Base-by-base conservation (phyloP, 2,888 invertebrate genomes). In the Thecocarcelia acutangulata region DNA sequence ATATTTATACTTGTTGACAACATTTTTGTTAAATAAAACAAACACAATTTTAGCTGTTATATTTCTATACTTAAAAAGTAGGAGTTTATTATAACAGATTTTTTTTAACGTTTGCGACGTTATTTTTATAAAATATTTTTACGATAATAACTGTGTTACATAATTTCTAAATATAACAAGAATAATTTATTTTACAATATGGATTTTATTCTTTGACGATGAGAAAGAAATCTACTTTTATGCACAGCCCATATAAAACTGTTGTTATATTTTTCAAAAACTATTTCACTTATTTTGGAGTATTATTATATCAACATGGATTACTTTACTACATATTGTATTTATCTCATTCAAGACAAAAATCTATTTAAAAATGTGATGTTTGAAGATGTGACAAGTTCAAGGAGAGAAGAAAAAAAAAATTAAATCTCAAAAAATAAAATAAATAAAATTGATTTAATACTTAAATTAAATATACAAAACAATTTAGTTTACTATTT, bases 171-270 rank as follows among this genome's bases (percentile, higher is more conserved):
- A 58, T 11, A 13, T 33, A 63, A 50, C n/a, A 24, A 24, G 59
- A 17, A 28, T 52, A 19, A 52, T 46, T 56, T 24, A 21, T 46
- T 48, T 66, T 74, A 66, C 48, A 46, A 46, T 59, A 40, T 8
- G 13, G 15, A 42, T 28, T 13, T 40, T 9, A 4, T 11, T 37
- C 33, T 28, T 24, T 54, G 54, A 63, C 21, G 5, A 40, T 21
- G 40, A 50, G 59, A 15, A 42, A 44, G 46, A 76, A 37, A 66
- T 24, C 33, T 66, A 80, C 37, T 24, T 50, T 61, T 68, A 81
- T 48, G 54, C 68, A 77, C 68, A 73, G 68, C 70, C 64, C 28
- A 54, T 54, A 64, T n/a, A 75, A 66, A 80, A 69, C 70, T 80
- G 70, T 50, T 58, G 6, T 42, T 54, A 44, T 33, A 37, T 52